Base-by-base conservation (phyloP, 2,797 vertebrate genomes). In the Pitangus sulphuratus region DNA sequence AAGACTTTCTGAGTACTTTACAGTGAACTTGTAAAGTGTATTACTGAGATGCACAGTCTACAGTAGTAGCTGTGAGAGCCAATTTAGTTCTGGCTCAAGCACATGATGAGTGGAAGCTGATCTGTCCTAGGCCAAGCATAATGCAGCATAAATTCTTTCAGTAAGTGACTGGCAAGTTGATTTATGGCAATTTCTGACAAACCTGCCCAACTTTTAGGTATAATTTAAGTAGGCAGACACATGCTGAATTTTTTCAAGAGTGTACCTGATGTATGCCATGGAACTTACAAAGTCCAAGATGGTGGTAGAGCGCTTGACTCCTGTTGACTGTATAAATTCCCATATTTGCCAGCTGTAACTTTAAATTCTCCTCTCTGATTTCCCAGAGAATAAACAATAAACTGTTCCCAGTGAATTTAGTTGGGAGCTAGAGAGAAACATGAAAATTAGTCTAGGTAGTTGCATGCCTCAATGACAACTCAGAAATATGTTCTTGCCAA, bases 101-200 rank as follows among this genome's bases (percentile, higher is more conserved):
- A 44, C 2, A 2, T 66, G 84, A 61, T 44, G 37, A 71, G 48
- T 1, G 4, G 57, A 92, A 81, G 68, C 24, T 84, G 40, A 77
- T 44, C 71, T 68, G 70, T 66, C 70, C n/a, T 70, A 54, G 89
- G 76, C 57, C 75, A 81, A 76, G 66, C 19, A 33, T 57, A 90
- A 53, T 0, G 0, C 22, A 35, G 28, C 12, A 50, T 10, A 66
- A 62, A 62, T 80, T 44, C 15, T 53, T 90, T 42, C 48, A 60
- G 22, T 33, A 44, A 66, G 19, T 62, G 56, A 66, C 22, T 40
- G 61, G 54, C 47, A 80, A 84, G 40, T 47, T 81, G 54, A 89
- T 80, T 92, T 69, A 76, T 17, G 28, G 30, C 31, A n/a, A 58
- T 86, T 83, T 79, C 37, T 62, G 66, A 62, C 10, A 20, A 65